Conservation (phyloP, 2,888 invertebrate genomes). For the Corythucha ciliata region DNA sequence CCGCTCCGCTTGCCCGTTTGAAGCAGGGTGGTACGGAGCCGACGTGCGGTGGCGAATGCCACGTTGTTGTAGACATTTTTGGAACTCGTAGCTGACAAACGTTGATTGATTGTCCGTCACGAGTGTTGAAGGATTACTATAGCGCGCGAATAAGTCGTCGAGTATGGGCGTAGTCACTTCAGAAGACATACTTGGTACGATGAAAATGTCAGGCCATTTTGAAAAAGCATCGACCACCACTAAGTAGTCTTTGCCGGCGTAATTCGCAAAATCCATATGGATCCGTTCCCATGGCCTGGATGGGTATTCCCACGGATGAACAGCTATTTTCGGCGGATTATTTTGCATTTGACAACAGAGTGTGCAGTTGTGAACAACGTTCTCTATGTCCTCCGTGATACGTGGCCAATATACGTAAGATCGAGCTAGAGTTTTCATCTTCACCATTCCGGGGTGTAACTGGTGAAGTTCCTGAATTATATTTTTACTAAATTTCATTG, state of each 20-base stretch:
- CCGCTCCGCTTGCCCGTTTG: constrained; percentile 16
- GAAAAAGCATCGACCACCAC: constrained; percentile 12
- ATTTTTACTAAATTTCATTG: background rate
- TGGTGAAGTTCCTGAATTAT: constrained; percentile 10
- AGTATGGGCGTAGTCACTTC: constrained; percentile 4
- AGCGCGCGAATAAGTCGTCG: constrained; percentile 12
- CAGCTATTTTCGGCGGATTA: constrained; percentile 6
- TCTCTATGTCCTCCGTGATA: constrained; percentile 11
- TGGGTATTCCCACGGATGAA: constrained; percentile 16
- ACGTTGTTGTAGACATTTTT: background rate
- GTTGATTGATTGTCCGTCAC: constrained; percentile 16
- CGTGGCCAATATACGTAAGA: constrained; percentile 9
- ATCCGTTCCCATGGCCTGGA: constrained; percentile 12
- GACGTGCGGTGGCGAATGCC: constrained; percentile 9
- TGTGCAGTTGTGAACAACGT: background rate
- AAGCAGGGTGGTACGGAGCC: constrained; percentile 23
- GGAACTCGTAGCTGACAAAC: constrained; percentile 9
- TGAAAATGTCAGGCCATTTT: constrained; percentile 14
- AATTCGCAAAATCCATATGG: constrained; percentile 12
- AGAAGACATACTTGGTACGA: constrained; percentile 5
- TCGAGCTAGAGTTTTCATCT: constrained; percentile 17
- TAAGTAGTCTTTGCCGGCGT: constrained; percentile 8
- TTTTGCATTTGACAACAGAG: background rate
- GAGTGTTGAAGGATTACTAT: constrained; percentile 12
- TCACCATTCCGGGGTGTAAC: constrained; percentile 5